Conservation (phyloP, 2,797 vertebrate species). For the Alcedo quadribrachys region DNA sequence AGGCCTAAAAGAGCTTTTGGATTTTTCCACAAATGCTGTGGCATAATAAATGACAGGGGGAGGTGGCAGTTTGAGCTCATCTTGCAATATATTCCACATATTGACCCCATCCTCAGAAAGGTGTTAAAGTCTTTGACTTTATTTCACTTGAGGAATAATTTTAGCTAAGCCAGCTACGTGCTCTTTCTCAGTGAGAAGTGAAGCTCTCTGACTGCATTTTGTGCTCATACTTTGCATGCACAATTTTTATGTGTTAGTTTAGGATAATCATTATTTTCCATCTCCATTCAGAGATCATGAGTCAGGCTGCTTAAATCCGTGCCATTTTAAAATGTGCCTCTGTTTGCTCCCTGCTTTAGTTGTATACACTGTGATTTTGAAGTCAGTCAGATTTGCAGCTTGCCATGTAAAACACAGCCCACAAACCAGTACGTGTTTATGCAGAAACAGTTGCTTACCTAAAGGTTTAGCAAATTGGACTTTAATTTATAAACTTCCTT, state of each 20-base stretch:
- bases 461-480: slow-evolving; percentile 44
- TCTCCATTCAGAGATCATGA: background rate
- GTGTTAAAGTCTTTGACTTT: background rate
- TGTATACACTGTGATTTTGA: slow-evolving; percentile 29
- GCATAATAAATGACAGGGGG: background rate
- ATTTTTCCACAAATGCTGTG: slow-evolving; percentile 24
- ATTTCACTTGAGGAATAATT: slow-evolving; percentile 33
- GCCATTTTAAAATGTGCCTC: background rate
- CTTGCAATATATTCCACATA: background rate
- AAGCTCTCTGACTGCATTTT: background rate
- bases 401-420: slow-evolving; percentile 8
- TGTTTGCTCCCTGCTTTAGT: slow-evolving; percentile 3
- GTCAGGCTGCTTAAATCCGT: background rate
- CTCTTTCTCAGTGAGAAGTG: background rate
- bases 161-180: background rate
- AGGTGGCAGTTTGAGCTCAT: background rate
- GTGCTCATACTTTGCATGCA: background rate
- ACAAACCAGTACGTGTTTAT: slow-evolving; percentile 49
- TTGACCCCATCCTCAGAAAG: background rate
- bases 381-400: slow-evolving; percentile 27
- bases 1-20: slow-evolving; percentile 2
- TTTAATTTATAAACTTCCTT: slow-evolving; percentile 31
- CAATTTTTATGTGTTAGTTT: background rate
- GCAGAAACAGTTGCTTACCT: slow-evolving; percentile 52
- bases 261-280: slow-evolving; percentile 35